These are phyloP conservation scores for Leptodirus hochenwartii DNA, from an alignment of 2,888 invertebrate species.

Conservation along the genomic window DNA sequence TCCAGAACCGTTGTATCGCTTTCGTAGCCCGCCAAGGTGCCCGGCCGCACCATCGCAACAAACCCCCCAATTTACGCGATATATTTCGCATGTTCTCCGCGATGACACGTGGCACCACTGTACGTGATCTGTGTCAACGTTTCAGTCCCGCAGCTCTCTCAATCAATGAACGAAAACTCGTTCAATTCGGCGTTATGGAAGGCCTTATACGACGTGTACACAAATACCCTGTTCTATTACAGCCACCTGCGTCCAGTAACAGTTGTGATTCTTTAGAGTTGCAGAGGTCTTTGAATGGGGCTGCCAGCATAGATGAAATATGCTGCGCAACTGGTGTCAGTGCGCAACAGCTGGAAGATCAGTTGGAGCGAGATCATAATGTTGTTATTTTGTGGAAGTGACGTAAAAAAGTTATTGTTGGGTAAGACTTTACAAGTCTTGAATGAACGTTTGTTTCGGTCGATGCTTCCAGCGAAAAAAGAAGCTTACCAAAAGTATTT, in stretches of 20 bases:
- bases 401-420: conserved; percentile 11
- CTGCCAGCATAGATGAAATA: conserved; percentile 73
- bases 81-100: conserved; percentile 45
- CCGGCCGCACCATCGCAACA: too few species aligned
- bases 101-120: conserved; percentile 50
- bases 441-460: too few species aligned
- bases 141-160: conserved; percentile 53
- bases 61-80: conserved; percentile 34
- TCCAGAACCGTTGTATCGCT: conserved; percentile 26
- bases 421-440: too few species aligned
- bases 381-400: conserved; percentile 68
- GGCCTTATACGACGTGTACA: conserved; percentile 66
- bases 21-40: conserved; percentile 26
- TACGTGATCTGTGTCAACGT: conserved; percentile 48
- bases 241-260: conserved; percentile 6
- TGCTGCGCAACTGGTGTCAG: conserved; percentile 69
- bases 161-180: conserved; percentile 64
- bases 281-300: conserved; percentile 57
- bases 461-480: too few species aligned
- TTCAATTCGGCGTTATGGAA: conserved; percentile 76
- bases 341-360: conserved; percentile 56
- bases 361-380: conserved; percentile 69
- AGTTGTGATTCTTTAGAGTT: conserved; percentile 22
- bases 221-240: conserved; percentile 32
- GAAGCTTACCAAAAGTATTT: too few species aligned